Conservation (phyloP, 2,113 vertebrate species). For the Atlantisia rogersi region DNA sequence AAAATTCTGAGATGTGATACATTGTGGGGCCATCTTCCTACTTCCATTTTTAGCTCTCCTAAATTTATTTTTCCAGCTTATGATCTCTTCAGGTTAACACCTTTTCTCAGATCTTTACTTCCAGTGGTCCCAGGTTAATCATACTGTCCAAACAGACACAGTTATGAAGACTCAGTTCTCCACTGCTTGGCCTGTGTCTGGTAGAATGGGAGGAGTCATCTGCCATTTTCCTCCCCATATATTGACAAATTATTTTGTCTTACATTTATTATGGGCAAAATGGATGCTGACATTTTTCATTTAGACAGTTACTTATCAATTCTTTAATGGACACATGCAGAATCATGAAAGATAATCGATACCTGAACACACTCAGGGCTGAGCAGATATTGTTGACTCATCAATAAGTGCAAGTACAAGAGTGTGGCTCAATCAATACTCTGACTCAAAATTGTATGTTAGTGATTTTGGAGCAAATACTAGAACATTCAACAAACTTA, state of each 20-base stretch:
- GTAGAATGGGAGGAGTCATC: background rate
- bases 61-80: background rate
- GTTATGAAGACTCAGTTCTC: background rate
- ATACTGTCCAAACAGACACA: background rate
- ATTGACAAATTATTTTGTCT: background rate
- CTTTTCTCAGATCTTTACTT: background rate
- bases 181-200: background rate
- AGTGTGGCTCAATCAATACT: background rate
- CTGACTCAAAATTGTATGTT: background rate
- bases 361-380: background rate
- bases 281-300: background rate
- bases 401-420: background rate
- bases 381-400: background rate
- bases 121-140: background rate
- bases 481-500: background rate
- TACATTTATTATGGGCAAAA: background rate
- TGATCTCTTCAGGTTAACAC: background rate
- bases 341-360: background rate
- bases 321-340: background rate
- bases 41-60: background rate
- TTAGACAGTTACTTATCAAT: background rate
- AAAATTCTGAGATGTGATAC: background rate
- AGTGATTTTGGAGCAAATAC: background rate
- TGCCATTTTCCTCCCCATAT: background rate
- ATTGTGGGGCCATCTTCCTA: background rate